Evolutionary conservation across 2,888 invertebrate species (phyloP).

Genomic region (Lochmaea crataegi): DNA sequence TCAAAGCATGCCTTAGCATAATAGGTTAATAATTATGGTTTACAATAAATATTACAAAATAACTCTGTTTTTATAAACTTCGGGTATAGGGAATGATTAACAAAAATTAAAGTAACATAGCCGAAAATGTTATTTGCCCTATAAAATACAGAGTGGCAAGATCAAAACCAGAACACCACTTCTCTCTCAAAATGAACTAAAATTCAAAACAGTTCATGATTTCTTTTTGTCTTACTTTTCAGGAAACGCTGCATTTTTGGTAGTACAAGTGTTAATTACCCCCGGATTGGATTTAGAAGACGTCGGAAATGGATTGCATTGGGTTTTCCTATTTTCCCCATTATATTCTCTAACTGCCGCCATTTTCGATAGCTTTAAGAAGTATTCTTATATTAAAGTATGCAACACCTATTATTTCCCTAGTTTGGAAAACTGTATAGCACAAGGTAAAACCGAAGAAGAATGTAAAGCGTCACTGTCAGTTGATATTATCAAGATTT

Average conservation of each 20-base stretch:
- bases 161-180: too few relatives aligned
- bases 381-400: slow-evolving; percentile 49
- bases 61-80: too few relatives aligned
- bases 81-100: too few relatives aligned
- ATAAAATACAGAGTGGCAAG: too few relatives aligned
- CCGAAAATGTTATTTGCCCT: too few relatives aligned
- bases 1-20: too few relatives aligned
- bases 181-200: background rate
- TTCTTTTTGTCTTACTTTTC: slow-evolving; percentile 49
- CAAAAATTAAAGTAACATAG: too few relatives aligned
- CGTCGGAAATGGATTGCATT: slow-evolving; percentile 72
- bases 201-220: too few relatives aligned
- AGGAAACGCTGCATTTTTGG: slow-evolving; percentile 80
- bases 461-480: slow-evolving; percentile 36
- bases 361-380: slow-evolving; percentile 61
- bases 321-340: slow-evolving; percentile 78
- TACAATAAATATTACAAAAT: too few relatives aligned
- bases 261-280: slow-evolving; percentile 74
- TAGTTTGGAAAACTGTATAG: slow-evolving; percentile 32
- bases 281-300: slow-evolving; percentile 71
- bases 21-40: too few relatives aligned
- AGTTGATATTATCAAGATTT: background rate
- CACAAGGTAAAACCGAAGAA: slow-evolving; percentile 26
- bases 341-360: slow-evolving; percentile 72
- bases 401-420: slow-evolving; percentile 41